Evolutionary conservation across 1,140 invertebrate species (phyloP), one percentile per base, ranked within the genome.

Genomic region (Meteorus sp.): DNA sequence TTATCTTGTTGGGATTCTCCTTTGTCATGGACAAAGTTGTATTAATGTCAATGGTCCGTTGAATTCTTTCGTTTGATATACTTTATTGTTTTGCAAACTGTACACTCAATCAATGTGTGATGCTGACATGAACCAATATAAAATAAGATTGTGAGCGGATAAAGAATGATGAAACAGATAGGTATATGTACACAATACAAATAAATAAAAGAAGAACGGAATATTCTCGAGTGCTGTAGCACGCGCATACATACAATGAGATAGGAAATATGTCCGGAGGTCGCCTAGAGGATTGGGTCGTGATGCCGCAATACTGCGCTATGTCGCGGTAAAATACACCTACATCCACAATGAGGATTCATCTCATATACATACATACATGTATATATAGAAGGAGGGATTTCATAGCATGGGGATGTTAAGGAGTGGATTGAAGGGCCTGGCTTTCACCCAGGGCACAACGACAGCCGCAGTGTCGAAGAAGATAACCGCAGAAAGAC

Each of bases 161-260:
- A 33, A 33, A n/a, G 31, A 33, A 33, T 22, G 22, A 5, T 6
- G 6, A 17, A 22, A 20, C 9, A 9, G 22, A 45, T 8, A 58
- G 48, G 43, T 2, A 54, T 19, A 31, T 33, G 29, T 41, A 47
- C 35, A 50, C 37, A 61, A 45, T 39, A 39, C 41, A 33, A 22
- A 41, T 23, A 15, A 22, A n/a, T 47, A 23, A 19, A 41, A 6
- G 47, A 45, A 31, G 23, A 48, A 43, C 22, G 13, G 52, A 51
- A 48, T 55, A 53, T 52, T 37, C 51, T 56, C 60, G 47, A 31
- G 59, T 63, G 11, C n/a, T n/a, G n/a, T n/a, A 57, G 61, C 41
- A 59, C 61, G 48, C 57, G 63, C 66, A 61, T 17, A 4, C 31
- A 19, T 35, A 52, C 50, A 52, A 52, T 52, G 50, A 52, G 31